Evolutionary conservation across 35 echinoderm and acorn worm species (phyloP).

Genomic region (Heliocidaris tuberculata): DNA sequence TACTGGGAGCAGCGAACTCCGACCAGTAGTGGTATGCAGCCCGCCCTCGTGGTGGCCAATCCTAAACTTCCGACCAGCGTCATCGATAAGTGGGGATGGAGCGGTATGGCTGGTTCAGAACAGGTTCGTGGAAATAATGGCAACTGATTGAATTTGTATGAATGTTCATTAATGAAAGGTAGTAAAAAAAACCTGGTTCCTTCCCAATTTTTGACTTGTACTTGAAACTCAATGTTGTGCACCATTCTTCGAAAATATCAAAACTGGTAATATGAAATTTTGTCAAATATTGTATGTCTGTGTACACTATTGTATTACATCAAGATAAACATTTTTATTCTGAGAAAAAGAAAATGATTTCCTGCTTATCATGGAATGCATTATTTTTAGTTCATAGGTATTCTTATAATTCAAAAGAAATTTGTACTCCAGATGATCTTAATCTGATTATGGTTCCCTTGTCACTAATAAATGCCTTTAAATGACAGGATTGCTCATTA

Average conservation of each 20-base stretch:
- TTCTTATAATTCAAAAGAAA: not conserved
- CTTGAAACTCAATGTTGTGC: no score
- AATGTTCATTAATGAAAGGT: no score
- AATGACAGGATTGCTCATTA: not conserved
- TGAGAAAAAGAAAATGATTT: not conserved
- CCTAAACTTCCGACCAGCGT: conserved; percentile 75
- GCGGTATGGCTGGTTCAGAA: conserved; percentile 78
- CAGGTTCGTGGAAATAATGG: conserved; percentile 51
- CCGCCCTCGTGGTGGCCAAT: conserved; percentile 85
- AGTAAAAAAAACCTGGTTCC: no score
- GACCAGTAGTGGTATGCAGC: conserved; percentile 79
- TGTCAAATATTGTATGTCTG: no score
- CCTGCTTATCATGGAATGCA: not conserved
- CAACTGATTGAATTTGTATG: no score
- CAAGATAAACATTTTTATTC: no score
- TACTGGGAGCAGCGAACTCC: conserved; percentile 82
- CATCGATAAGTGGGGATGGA: conserved; percentile 92
- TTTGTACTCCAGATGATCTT: not conserved
- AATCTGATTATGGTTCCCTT: not conserved
- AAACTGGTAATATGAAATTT: no score
- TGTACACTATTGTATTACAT: no score
- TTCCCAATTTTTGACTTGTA: no score
- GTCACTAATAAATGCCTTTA: not conserved
- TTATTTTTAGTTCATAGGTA: not conserved
- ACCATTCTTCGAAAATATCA: no score